Conservation (phyloP, 2,888 invertebrate genomes). For the Fabriciana adippe region DNA sequence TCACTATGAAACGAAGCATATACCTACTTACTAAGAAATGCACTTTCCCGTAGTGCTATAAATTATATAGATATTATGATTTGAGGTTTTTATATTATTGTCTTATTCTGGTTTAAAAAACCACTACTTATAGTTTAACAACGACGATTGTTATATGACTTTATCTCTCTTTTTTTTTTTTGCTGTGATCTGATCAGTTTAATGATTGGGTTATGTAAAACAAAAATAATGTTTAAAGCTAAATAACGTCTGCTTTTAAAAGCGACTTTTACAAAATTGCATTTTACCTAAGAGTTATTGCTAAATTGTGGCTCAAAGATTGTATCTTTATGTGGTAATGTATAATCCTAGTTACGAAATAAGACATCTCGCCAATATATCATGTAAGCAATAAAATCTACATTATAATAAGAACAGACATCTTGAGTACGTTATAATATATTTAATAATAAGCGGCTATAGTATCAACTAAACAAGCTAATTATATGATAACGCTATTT, state of each 20-base stretch:
- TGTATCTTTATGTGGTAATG: constrained; percentile 58
- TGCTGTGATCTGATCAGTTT: background rate
- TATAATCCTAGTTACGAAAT: constrained; percentile 56
- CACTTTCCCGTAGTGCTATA: no score
- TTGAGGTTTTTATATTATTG: no score
- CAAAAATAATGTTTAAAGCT: constrained; percentile 1
- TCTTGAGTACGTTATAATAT: constrained; percentile 27
- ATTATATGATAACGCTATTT: constrained; percentile 4
- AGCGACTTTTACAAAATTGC: constrained; percentile 21
- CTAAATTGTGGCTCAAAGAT: constrained; percentile 64
- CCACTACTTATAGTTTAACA: background rate
- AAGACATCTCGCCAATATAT: constrained; percentile 68
- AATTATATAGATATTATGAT: no score
- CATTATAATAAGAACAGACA: constrained; percentile 39
- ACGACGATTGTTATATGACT: constrained; percentile 10
- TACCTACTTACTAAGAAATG: no score
- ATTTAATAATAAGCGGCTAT: constrained; percentile 40
- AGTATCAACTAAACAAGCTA: constrained; percentile 18
- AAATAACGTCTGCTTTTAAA: constrained; percentile 16
- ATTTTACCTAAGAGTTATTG: constrained; percentile 43
- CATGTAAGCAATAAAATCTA: constrained; percentile 70
- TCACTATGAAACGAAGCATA: background rate
- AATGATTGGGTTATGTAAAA: background rate
- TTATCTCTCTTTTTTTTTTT: background rate
- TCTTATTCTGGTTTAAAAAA: no score